phyloP scores from a whole-genome alignment of 2,888 invertebrate genomes.

The Phaonia tiefii region DNA sequence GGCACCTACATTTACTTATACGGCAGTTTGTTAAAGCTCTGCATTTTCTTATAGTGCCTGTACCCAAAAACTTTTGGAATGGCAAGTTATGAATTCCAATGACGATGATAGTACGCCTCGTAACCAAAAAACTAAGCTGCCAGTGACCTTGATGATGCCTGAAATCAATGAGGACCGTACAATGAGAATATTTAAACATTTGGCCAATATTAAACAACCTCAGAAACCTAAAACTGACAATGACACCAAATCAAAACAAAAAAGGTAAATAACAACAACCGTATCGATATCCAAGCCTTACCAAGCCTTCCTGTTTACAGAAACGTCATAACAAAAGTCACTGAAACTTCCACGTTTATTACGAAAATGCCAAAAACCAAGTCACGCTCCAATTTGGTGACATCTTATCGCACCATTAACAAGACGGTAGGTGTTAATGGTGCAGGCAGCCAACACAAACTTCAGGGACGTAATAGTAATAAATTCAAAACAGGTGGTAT shows the following conservation, averaged over 20 bases:
- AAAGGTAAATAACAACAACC: constrained; percentile 55
- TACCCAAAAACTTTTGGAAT: constrained; percentile 83
- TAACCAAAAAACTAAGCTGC: constrained; percentile 34
- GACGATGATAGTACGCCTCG: constrained; percentile 68
- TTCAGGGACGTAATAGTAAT: constrained; percentile 50
- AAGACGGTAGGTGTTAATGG: constrained; percentile 31
- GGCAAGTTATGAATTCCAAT: constrained; percentile 70
- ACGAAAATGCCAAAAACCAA: constrained; percentile 71
- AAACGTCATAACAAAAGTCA: constrained; percentile 73
- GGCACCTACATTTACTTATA: neutral
- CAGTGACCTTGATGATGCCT: constrained; percentile 49
- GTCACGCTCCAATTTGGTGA: constrained; percentile 40
- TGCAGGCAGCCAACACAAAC: constrained; percentile 39
- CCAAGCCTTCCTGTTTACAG: constrained; percentile 52
- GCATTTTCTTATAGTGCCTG: constrained; percentile 82
- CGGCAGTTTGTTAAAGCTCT: neutral
- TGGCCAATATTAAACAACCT: constrained; percentile 46
- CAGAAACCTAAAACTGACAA: constrained; percentile 44
- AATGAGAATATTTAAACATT: constrained; percentile 62
- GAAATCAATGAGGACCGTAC: constrained; percentile 65
- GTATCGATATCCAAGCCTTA: neutral
- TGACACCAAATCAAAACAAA: constrained; percentile 47
- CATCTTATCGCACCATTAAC: constrained; percentile 3
- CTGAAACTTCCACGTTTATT: constrained; percentile 75
- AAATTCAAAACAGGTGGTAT: constrained; percentile 84